These are phyloP conservation scores for Pseudomyrmex concolor DNA, from an alignment of 1,140 invertebrate genomes.

Conservation along the genomic window DNA sequence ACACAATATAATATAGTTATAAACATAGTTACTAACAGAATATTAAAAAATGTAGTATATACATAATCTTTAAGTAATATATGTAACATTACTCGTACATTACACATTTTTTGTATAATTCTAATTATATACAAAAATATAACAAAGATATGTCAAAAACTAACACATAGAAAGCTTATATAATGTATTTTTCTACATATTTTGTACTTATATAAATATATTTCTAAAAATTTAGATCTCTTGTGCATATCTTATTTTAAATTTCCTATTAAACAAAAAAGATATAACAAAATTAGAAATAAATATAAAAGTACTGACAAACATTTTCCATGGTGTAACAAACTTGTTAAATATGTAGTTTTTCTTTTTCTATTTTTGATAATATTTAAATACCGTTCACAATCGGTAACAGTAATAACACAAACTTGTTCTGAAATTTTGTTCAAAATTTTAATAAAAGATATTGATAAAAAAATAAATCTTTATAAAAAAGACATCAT, in stretches of 20 bases:
- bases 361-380: no score
- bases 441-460: no score
- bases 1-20: no score
- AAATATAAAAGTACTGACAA: no score
- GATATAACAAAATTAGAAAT: no score
- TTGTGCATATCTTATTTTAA: background rate
- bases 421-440: no score
- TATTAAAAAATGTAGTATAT: constrained; percentile 6
- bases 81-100: constrained; percentile 55
- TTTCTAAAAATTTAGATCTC: constrained; percentile 60
- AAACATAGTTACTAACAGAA: background rate
- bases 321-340: no score
- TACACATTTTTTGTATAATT: constrained; percentile 11
- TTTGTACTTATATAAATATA: constrained; percentile 83
- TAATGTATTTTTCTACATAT: constrained; percentile 83
- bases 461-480: no score
- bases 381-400: no score
- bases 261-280: background rate
- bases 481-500: no score
- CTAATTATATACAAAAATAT: constrained; percentile 33
- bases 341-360: no score
- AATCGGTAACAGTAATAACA: no score
- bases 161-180: constrained; percentile 56
- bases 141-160: constrained; percentile 39
- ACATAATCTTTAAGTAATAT: constrained; percentile 51